Evolutionary conservation across 1,140 invertebrate species (phyloP).

Genomic region (Gryon sp.): DNA sequence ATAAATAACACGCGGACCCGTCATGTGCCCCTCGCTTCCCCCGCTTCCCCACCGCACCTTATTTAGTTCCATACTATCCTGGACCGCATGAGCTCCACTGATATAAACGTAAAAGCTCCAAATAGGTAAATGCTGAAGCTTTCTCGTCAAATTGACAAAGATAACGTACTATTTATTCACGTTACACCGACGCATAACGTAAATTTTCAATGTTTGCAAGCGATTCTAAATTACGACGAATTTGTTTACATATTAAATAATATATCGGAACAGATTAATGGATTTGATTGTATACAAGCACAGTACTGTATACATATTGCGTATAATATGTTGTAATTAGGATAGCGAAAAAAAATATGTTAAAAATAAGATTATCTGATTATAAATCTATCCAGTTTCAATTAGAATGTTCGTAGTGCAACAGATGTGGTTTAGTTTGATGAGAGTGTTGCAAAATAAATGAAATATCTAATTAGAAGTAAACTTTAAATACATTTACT

Average conservation of each 20-base stretch:
- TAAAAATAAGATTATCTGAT: too few species aligned
- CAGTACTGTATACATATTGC: too few species aligned
- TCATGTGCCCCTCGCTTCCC: constrained; percentile 55
- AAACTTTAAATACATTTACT: too few species aligned
- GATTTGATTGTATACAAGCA: constrained; percentile 6
- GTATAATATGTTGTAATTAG: too few species aligned
- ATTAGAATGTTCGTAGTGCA: too few species aligned
- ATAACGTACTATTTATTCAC: constrained; percentile 58
- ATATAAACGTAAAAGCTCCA: constrained; percentile 68
- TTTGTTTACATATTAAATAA: constrained; percentile 23
- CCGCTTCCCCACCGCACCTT: constrained; percentile 13
- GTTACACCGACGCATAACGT: constrained; percentile 14
- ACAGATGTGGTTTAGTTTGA: too few species aligned
- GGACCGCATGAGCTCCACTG: constrained; percentile 53
- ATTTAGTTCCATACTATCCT: constrained; percentile 55
- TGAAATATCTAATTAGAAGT: too few species aligned
- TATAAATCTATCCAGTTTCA: too few species aligned
- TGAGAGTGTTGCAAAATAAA: too few species aligned
- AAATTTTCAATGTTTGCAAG: constrained; percentile 9
- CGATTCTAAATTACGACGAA: constrained; percentile 12
- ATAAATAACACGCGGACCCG: constrained; percentile 71
- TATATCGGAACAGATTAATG: constrained; percentile 3
- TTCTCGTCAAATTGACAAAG: constrained; percentile 70
- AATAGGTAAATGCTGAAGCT: constrained; percentile 68
- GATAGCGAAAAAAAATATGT: too few species aligned